These are phyloP conservation scores for Ammodytes marinus DNA, from an alignment of 2,113 vertebrate genomes.

Conservation along the genomic window DNA sequence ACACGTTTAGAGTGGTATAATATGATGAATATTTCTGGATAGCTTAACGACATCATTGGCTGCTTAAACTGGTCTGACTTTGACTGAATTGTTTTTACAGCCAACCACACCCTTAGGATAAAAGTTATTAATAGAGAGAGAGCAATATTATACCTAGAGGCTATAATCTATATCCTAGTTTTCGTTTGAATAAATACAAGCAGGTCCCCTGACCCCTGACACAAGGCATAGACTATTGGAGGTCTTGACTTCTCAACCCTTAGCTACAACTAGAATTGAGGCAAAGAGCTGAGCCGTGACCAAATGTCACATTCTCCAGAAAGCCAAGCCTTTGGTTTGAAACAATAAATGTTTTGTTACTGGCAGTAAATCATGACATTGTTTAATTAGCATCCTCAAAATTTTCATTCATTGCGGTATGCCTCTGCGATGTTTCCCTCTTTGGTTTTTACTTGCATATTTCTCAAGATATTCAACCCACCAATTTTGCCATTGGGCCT, in stretches of 20 bases:
- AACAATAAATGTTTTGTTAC: slow-evolving; percentile 71
- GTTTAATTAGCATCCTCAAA: slow-evolving; percentile 75
- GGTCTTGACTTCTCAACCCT: slow-evolving; percentile 44
- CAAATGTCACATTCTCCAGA: slow-evolving; percentile 68
- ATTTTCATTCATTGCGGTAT: slow-evolving; percentile 74
- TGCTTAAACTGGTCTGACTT: slow-evolving; percentile 9
- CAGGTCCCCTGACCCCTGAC: slow-evolving; percentile 24
- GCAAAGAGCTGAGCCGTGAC: slow-evolving; percentile 54
- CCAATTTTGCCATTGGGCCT: slow-evolving; percentile 56
- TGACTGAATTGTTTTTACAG: slow-evolving; percentile 33
- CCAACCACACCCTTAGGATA: slow-evolving; percentile 15
- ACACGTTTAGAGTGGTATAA: slow-evolving; percentile 18
- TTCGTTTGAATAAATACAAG: slow-evolving; percentile 47
- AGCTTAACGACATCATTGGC: slow-evolving; percentile 16
- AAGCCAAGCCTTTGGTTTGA: slow-evolving; percentile 63
- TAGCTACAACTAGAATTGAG: slow-evolving; percentile 36
- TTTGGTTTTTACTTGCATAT: slow-evolving; percentile 69
- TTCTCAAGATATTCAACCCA: slow-evolving; percentile 74
- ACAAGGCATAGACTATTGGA: slow-evolving; percentile 11
- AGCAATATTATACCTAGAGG: slow-evolving; percentile 1
- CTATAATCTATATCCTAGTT: slow-evolving; percentile 16
- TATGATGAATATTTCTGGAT: slow-evolving; percentile 25
- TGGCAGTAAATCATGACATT: slow-evolving; percentile 77
- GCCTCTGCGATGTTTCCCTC: slow-evolving; percentile 65
- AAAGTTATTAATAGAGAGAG: slow-evolving; percentile 25